Evolutionary conservation across 2,797 vertebrate species (phyloP).

Genomic region (Phrynocephalus forsythii): DNA sequence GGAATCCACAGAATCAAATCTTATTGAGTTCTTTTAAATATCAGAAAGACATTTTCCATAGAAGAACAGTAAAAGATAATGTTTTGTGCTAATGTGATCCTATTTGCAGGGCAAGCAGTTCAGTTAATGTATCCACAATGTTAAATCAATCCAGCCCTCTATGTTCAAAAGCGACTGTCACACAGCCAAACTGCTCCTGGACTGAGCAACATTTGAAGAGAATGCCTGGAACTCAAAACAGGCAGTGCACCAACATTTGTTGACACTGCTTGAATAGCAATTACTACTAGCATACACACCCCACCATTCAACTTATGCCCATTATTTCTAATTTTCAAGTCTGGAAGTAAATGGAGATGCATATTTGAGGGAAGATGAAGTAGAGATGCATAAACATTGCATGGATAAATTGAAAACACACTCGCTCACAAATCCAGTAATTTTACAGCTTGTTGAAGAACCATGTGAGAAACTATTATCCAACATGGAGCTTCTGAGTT

Average conservation of each 20-base stretch:
- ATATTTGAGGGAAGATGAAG: slow-evolving; percentile 55
- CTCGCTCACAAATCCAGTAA: slow-evolving; percentile 61
- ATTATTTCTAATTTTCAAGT: slow-evolving; percentile 47
- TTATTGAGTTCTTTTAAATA: slow-evolving; percentile 30
- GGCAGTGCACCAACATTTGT: neutral
- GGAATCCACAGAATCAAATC: slow-evolving; percentile 40
- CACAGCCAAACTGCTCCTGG: neutral
- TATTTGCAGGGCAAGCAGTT: slow-evolving; percentile 19
- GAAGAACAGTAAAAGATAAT: slow-evolving; percentile 8
- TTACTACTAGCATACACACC: slow-evolving; percentile 25
- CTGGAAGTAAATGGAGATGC: slow-evolving; percentile 35
- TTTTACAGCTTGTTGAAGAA: slow-evolving; percentile 64
- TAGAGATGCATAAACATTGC: slow-evolving; percentile 58
- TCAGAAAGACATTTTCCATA: neutral
- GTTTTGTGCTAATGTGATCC: neutral
- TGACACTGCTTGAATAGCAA: slow-evolving; percentile 25
- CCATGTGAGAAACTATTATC: slow-evolving; percentile 60
- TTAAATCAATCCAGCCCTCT: slow-evolving; percentile 1
- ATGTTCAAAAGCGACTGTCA: neutral
- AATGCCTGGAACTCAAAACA: slow-evolving; percentile 9
- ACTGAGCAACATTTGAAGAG: slow-evolving; percentile 6
- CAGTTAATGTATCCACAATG: neutral
- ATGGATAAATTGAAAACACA: slow-evolving; percentile 44
- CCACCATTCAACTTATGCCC: slow-evolving; percentile 49
- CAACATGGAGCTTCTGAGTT: slow-evolving; percentile 53